Evolutionary conservation across 1,140 invertebrate genomes (phyloP), one percentile per base, ranked within the genome.

Genomic region (Drosophila jambulina): DNA sequence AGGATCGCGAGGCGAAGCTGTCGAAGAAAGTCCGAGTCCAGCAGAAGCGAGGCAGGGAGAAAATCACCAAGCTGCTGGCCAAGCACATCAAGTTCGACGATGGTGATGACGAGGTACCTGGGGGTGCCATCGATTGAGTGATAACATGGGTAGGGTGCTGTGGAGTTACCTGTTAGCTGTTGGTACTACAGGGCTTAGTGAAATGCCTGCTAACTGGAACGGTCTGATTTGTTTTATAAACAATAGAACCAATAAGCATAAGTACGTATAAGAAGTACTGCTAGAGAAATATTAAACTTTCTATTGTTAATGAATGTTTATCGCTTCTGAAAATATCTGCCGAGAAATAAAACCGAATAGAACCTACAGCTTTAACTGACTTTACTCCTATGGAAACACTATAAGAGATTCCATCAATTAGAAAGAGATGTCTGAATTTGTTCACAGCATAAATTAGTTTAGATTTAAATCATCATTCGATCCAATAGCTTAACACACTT

Each of bases 61-160:
- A 95, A 78, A 85, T 96, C n/a, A 78, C 95, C 21, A 95, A 95
- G 57, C 94, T 94, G 64, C 79, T 95, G 42, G 94, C 94, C 23
- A 95, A 95, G 80, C 95, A 96, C 78, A 95, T 95, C 15, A 94
- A 93, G 80, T 95, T 95, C 57, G 95, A 95, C 53, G 94, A 95
- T 72, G 93, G 68, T 1, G 82, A 91, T 48, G 67, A 85, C 13
- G 84, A 77, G 10, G 61, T 42, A 1, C 36, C 25, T 17, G 61
- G 23, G 48, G 45, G 27, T 5, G 15, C 46, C 38, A 36, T 68
- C 15, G 67, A 70, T 10, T 70, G 29, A 69, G 17, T 13, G n/a
- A 3, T 8, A 19, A 13, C n/a, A 29, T 1, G n/a, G 12, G 0
- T 12, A 8, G 19, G n/a, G 6, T 10, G 49, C 13, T 10, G 32